phyloP scores from a whole-genome alignment of 2,888 invertebrate species.

The Mechanitis messenoides region DNA sequence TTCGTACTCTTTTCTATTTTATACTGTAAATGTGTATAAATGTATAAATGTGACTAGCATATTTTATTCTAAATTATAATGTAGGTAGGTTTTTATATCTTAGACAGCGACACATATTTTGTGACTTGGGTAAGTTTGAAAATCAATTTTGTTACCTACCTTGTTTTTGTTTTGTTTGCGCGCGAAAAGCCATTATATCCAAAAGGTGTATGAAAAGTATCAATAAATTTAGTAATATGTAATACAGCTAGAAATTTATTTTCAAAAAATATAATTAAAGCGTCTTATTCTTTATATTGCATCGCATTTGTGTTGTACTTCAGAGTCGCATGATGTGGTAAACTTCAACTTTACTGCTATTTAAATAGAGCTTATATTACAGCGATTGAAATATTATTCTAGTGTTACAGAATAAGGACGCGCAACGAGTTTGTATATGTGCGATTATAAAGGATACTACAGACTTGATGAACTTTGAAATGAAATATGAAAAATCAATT shows the following conservation, averaged over 20 bases:
- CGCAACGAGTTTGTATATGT: constrained; percentile 43
- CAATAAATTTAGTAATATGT: background rate
- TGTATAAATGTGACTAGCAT: background rate
- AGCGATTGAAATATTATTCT: constrained; percentile 33
- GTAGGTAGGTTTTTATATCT: constrained; percentile 1
- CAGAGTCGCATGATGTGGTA: constrained; percentile 34
- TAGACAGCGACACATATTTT: constrained; percentile 5
- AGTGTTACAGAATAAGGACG: constrained; percentile 52
- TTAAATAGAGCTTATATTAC: constrained; percentile 41
- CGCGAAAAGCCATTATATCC: constrained; percentile 45
- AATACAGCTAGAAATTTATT: constrained; percentile 33
- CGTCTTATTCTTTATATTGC: constrained; percentile 55
- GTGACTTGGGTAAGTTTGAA: constrained; percentile 18
- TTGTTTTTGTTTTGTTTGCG: constrained; percentile 32
- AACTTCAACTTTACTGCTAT: constrained; percentile 38
- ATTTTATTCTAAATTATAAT: background rate
- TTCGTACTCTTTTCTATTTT: constrained; percentile 16
- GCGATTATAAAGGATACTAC: constrained; percentile 15
- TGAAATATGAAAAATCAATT: constrained; percentile 5
- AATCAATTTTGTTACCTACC: constrained; percentile 35
- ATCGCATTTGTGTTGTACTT: constrained; percentile 38
- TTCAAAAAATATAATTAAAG: constrained; percentile 45
- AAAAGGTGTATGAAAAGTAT: constrained; percentile 31
- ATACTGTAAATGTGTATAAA: background rate
- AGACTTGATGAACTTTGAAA: constrained; percentile 6